These are phyloP conservation scores for Hirundichthys speculiger DNA, from an alignment of 2,113 vertebrate species.

Conservation along the genomic window DNA sequence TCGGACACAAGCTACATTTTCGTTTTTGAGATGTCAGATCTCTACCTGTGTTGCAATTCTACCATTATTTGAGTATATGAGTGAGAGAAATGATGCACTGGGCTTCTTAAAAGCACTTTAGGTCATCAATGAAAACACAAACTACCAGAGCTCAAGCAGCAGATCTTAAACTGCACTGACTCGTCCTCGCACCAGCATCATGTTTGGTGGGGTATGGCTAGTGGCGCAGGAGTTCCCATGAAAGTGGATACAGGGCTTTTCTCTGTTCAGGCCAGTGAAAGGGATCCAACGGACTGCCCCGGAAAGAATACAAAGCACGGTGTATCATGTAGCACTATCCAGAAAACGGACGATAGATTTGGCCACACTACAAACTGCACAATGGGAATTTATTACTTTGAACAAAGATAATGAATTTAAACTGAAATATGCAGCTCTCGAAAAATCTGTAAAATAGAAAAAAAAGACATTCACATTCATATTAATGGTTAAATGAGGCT, in stretches of 20 bases:
- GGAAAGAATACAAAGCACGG: constrained; percentile 51
- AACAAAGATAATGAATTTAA: not conserved
- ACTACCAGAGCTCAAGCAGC: not conserved
- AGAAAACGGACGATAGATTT: constrained; percentile 43
- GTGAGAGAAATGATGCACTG: not conserved
- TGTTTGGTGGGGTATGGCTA: constrained; percentile 40
- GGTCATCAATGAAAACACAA: not conserved
- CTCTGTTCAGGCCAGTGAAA: constrained; percentile 63
- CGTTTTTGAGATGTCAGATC: not conserved
- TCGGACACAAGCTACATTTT: not conserved
- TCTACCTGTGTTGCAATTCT: not conserved
- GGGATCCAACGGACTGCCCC: constrained; percentile 35
- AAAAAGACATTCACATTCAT: no score
- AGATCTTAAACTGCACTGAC: constrained; percentile 7
- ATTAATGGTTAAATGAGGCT: no score
- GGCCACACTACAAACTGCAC: constrained; percentile 2
- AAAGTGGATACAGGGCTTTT: constrained; percentile 76
- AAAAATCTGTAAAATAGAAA: not conserved
- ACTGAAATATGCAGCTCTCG: not conserved
- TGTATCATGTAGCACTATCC: constrained; percentile 60
- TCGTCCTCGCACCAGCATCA: constrained; percentile 8
- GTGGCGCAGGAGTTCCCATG: constrained; percentile 67
- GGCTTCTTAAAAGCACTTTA: no score
- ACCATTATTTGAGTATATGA: not conserved
- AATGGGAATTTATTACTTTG: constrained; percentile 4